Evolutionary conservation across 2,113 vertebrate species (phyloP).

Genomic region (Dromiciops gliroides): DNA sequence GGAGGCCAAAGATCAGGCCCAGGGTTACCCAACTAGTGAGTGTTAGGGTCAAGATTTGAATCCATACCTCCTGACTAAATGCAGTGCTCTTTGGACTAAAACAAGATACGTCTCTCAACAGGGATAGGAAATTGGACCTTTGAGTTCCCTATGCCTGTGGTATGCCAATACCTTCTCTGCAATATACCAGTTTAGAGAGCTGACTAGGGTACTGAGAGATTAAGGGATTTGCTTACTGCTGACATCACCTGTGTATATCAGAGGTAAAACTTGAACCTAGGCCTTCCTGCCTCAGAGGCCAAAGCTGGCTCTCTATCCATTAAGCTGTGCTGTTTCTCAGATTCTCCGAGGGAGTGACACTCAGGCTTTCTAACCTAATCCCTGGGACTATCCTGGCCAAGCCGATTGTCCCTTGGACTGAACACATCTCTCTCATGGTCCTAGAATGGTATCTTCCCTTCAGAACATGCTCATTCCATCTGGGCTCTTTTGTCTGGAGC

Average conservation of each 20-base stretch:
- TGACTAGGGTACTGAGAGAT: background rate
- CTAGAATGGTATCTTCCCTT: no score
- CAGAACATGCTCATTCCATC: background rate
- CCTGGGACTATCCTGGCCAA: background rate
- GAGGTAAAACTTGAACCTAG: background rate
- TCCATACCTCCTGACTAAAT: background rate
- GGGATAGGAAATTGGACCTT: background rate
- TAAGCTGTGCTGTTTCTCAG: background rate
- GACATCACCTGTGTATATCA: background rate
- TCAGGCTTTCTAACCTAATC: background rate
- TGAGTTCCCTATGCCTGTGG: background rate
- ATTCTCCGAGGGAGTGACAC: background rate
- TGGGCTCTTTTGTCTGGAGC: background rate
- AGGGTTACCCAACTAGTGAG: background rate
- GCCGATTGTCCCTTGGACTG: background rate
- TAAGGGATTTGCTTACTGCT: background rate
- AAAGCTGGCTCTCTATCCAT: no score
- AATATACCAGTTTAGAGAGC: background rate
- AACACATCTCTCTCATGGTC: background rate
- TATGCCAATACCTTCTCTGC: background rate
- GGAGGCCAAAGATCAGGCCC: background rate
- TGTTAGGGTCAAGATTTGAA: background rate
- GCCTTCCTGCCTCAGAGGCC: background rate
- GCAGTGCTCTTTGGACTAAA: background rate
- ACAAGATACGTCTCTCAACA: background rate